Evolutionary conservation across 1,140 invertebrate species (phyloP), one percentile per base, ranked within the genome.

Genomic region (Hyles vespertilio): DNA sequence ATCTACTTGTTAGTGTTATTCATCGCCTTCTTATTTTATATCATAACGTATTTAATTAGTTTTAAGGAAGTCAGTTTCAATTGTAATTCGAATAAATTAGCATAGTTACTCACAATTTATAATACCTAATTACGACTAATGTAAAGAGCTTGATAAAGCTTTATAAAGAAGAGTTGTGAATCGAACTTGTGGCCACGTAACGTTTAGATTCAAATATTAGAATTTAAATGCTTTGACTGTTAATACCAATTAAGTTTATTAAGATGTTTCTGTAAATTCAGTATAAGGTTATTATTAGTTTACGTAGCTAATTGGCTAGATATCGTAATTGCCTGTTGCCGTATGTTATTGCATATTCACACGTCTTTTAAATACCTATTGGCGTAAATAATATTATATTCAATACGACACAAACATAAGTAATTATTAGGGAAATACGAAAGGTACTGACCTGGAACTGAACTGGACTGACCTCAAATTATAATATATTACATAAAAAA

Each of bases 141-240:
- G 74, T 86, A 83, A 87, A 77, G 85, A 88, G 85, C 85, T 88
- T 88, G 72, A 83, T 67, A 68, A 88, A 87, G 84, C 85, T 88
- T 88, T 88, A 88, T 87, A 74, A 77, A 79, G 67, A 87, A 85
- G 85, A 77, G 85, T 88, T 88, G 85, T 88, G 85, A 88, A 88
- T 83, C 84, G 81, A 88, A 87, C 81, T 77, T 82, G 79, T 84
- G 85, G 85, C 85, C 85, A 88, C 74, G 71, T 84, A 81, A 77
- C 53, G 56, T 79, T 51, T 78, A 81, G 71, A 72, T 64, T 66
- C 67, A 65, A 70, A 75, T 52, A 66, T 67, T 80, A 77, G 73
- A 46, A 61, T 74, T 66, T 70, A 65, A 53, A 58, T 59, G 68
- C 68, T 67, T 74, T 70, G 66, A 67, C 67, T 68, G 66, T 72